Base-by-base conservation (phyloP, 2,888 invertebrate species). In the Cotesia congregata region DNA sequence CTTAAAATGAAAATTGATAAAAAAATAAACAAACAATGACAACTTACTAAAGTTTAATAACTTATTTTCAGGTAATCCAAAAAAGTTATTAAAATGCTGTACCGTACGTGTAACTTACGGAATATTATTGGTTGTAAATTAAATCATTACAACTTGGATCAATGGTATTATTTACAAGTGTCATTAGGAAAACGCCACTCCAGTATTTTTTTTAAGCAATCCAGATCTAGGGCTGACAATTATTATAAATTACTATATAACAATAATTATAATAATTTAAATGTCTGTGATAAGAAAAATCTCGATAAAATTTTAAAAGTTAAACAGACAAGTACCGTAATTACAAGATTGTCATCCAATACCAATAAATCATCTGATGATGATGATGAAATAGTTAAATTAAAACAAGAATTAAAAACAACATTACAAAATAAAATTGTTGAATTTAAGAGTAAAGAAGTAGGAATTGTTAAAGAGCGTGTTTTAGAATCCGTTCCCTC, bases 381-480 rank as follows among this genome's bases (percentile, higher is more conserved):
- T 9, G 82, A 81, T 60, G 77, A 79, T 17, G 77, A 75, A 5
- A 50, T 71, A 6, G 70, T 78, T 7, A 79, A 75, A 1, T 41
- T 73, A 20, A 78, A 78, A 4, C 77, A 75, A 59, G 82, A 78
- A 67, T 40, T 72, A 2, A 78, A 75, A 2, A 69, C 72, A 6
- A 79, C 83, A 6, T 61, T 79, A 6, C 79, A 83, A 7, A 85
- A 87, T 40, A 86, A 72, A 72, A 83, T 88, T 74, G 81, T 86
- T 39, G 84, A 87, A 78, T 78, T 88, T 30, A 81, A 85, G 30
- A 79, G 83, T 7, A 85, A 87, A 9, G 87, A 88, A 15, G 78
- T 88, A 73, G 88, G 88, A 3, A 85, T 88, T 81, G 76, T 89
- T 6, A 89, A 88, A 75, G 87, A 89, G 61, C 82, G 87, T 72